Evolutionary conservation across 2,113 vertebrate genomes (phyloP).

Genomic region (Pseudopodoces humilis): DNA sequence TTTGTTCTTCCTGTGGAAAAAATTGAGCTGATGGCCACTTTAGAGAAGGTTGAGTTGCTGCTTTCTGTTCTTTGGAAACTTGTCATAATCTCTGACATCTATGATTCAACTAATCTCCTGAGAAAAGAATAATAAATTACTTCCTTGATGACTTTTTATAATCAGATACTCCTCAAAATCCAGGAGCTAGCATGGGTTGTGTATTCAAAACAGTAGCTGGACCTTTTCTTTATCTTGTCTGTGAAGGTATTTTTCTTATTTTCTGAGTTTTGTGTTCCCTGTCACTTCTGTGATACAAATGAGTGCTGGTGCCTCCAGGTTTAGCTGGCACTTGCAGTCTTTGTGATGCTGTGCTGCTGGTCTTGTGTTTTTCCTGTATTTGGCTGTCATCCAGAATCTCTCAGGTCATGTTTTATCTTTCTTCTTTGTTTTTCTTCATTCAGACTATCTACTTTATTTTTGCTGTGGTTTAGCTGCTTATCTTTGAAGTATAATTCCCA

Average conservation of each 20-base stretch:
- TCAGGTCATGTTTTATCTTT: background rate
- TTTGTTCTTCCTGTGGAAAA: background rate
- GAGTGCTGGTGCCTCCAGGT: background rate
- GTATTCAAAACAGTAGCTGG: background rate
- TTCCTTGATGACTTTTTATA: background rate
- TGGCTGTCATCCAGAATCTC: background rate
- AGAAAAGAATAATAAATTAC: background rate
- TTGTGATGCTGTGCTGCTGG: background rate
- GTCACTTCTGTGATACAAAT: background rate
- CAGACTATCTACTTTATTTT: background rate
- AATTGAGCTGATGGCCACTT: background rate
- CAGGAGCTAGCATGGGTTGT: background rate
- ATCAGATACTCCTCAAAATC: background rate
- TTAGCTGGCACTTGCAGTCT: background rate
- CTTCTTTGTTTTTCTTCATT: constrained; percentile 42
- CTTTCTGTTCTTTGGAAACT: background rate
- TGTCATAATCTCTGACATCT: background rate
- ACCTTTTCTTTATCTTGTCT: background rate
- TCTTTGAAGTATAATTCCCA: constrained; percentile 15
- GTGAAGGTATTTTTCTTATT: background rate
- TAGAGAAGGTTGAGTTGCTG: background rate
- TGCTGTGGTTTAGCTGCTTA: constrained; percentile 3
- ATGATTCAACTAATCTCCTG: background rate
- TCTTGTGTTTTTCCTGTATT: background rate
- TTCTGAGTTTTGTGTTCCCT: background rate